Conservation (phyloP, 35 echinoderm and acorn worm species). For the Heliocidaris erythrogramma region DNA sequence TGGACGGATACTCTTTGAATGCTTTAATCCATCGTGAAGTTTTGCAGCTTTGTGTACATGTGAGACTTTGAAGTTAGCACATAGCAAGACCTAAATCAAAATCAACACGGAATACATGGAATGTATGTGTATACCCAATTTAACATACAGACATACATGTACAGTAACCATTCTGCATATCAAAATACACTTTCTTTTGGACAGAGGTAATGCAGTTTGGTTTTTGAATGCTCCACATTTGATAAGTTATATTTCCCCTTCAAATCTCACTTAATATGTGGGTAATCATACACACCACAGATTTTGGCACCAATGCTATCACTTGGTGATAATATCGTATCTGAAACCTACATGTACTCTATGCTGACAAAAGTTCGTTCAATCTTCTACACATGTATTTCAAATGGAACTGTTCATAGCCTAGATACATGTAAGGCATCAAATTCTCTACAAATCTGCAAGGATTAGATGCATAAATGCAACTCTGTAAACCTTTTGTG, state of each 20-base stretch:
- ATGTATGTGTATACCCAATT: conserved; percentile 30
- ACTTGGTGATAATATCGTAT: background rate
- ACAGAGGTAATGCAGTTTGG: background rate
- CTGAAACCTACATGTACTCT: background rate
- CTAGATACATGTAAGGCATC: background rate
- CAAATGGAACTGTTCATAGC: background rate
- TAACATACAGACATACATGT: conserved; percentile 14
- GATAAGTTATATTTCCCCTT: background rate
- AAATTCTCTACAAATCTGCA: background rate
- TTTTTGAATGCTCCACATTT: background rate
- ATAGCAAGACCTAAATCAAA: background rate
- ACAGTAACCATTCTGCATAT: background rate
- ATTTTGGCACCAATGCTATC: background rate
- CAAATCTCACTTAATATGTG: too few species aligned
- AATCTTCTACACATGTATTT: background rate
- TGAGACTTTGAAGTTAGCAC: background rate
- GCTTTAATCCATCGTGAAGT: background rate
- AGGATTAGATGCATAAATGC: background rate
- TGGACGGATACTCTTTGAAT: conserved; percentile 16
- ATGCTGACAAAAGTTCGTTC: background rate
- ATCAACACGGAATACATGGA: conserved; percentile 29
- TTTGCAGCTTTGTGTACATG: background rate
- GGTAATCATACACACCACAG: background rate
- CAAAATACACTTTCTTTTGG: background rate
- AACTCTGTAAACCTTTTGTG: conserved; percentile 17